phyloP scores from a whole-genome alignment of 2,113 vertebrate species.

The Oreochromis niloticus region DNA sequence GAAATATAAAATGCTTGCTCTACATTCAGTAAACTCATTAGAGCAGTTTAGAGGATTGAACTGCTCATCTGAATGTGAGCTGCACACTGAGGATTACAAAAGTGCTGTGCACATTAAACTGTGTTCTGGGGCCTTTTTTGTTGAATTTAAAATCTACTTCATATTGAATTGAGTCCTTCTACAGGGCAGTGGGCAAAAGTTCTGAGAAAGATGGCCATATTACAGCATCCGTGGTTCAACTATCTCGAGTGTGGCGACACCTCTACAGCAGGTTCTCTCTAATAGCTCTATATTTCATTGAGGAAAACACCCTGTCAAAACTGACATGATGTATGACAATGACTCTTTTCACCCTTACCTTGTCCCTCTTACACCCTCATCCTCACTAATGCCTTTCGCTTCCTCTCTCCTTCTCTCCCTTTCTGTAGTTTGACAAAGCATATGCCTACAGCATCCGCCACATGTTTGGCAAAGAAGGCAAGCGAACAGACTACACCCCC shows the following conservation, averaged over 20 bases:
- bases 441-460: constrained; percentile 95
- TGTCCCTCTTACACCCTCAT: constrained; percentile 43
- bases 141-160: not conserved
- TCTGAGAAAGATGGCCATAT: constrained; percentile 21
- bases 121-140: not conserved
- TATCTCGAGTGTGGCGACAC: constrained; percentile 47
- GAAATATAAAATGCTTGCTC: not conserved
- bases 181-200: constrained; percentile 10
- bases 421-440: constrained; percentile 91
- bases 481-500: constrained; percentile 93
- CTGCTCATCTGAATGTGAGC: not conserved
- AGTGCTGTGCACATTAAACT: not conserved
- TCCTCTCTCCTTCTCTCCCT: not conserved
- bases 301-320: constrained; percentile 59
- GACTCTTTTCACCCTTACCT: constrained; percentile 62
- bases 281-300: constrained; percentile 66
- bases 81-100: not conserved
- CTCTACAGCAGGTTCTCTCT: constrained; percentile 57
- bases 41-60: not conserved
- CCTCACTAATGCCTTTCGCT: constrained; percentile 37
- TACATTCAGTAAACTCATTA: not conserved
- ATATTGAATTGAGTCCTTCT: not conserved
- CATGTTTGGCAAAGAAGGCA: constrained; percentile 95
- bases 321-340: constrained; percentile 54
- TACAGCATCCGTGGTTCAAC: constrained; percentile 56